Conservation (phyloP, 2,888 invertebrate genomes). For the Eumerus sabulonum region DNA sequence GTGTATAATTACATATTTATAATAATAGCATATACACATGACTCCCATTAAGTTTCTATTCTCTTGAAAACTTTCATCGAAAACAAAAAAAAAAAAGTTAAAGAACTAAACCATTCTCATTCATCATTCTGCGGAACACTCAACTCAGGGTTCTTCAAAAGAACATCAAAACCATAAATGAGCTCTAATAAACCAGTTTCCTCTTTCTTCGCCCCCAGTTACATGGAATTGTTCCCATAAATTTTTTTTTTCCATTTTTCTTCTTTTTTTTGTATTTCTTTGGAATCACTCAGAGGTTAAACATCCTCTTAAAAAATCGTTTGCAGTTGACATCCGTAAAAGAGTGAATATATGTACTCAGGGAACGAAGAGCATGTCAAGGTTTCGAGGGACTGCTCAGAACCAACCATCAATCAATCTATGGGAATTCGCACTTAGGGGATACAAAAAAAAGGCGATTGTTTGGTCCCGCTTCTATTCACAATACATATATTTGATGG, state of each 20-base stretch:
- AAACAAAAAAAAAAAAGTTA: no score
- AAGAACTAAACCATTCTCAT: no score
- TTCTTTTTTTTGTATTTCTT: no score
- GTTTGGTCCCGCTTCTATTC: conserved; percentile 20
- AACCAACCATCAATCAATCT: conserved; percentile 63
- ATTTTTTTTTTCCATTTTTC: conserved; percentile 12
- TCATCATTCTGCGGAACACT: no score
- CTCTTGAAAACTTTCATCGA: no score
- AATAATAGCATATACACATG: no score
- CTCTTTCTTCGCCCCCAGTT: no score
- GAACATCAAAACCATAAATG: no score
- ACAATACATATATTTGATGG: conserved; percentile 1
- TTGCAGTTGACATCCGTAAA: conserved; percentile 56
- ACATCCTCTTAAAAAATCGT: conserved; percentile 58
- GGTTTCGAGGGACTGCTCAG: conserved; percentile 8
- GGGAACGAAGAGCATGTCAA: background rate
- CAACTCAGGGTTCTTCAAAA: no score
- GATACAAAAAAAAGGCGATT: conserved; percentile 7
- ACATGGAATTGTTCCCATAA: conserved; percentile 13
- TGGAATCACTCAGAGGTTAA: conserved; percentile 49
- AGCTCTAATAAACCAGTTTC: no score
- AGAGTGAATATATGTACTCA: conserved; percentile 31
- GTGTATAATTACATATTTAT: no score
- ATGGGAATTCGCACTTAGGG: conserved; percentile 16
- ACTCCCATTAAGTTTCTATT: no score